Evolutionary conservation across 2,113 vertebrate genomes (phyloP), one percentile per base, ranked within the genome.

Genomic region (Phaethornis superciliosus): DNA sequence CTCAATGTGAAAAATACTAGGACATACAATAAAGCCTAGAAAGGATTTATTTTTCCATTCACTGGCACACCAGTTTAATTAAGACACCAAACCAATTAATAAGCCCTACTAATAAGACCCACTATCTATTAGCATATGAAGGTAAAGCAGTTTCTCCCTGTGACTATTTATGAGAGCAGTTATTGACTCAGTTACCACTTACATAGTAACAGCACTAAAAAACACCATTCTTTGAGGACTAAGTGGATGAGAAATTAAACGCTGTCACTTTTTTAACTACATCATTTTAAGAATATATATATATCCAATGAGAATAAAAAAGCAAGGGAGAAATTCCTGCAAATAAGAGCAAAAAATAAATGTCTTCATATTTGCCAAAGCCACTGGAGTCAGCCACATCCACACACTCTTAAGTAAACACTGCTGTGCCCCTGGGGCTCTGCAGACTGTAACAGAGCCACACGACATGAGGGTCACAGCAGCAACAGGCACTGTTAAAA

Each of bases 41-140:
- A 65, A 88, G 28, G 71, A 83, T 95, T 96, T 95, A 67, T 93
- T 91, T 91, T 91, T 81, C 76, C 52, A 35, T 79, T 90, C 60
- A 28, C 46, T 74, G 49, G 75, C 71, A 81, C 76, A 83, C 68
- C 82, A 80, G 85, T 94, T 95, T 91, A 95, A 96, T 92, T 95
- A 92, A 85, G 87, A 85, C 49, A 85, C 75, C 81, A 89, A 91
- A 85, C 81, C 79, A 95, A 95, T 95, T 97, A 95, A 91, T 94
- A 91, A 95, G 40, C 24, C 76, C 44, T 74, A n/a, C 85, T 94
- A 96, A 93, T 88, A 96, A 95, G 85, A 70, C 40, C 52, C 37
- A 78, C 56, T 81, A 64, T 77, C 79, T 74, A 90, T 88, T 86
- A 95, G 83, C 82, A 92, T 92, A 86, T 67, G 68, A 89, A 92